Percentiles rank a stretch among this genome's conserved stretches.
These are phyloP conservation scores for Anorthoa munda DNA, from an alignment of 2,888 invertebrate genomes.

Conservation along the genomic window DNA sequence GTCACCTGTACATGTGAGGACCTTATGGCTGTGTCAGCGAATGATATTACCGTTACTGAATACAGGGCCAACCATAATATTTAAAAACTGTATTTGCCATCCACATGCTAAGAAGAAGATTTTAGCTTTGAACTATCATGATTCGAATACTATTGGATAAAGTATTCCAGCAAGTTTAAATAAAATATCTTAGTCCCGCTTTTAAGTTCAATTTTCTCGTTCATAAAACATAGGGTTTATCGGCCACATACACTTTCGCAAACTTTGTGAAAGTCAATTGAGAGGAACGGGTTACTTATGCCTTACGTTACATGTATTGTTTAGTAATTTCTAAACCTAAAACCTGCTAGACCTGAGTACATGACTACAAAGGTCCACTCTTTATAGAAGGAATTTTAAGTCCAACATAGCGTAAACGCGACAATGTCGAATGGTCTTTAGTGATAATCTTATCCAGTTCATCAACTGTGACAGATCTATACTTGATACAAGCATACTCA, in stretches of 20 bases:
- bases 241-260: slow-evolving; percentile 27
- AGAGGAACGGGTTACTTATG: slow-evolving; percentile 24
- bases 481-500: slow-evolving; percentile 42
- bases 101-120: too few relatives aligned
- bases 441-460: slow-evolving; percentile 24
- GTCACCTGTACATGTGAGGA: too few relatives aligned
- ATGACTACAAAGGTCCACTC: slow-evolving; percentile 25
- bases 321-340: slow-evolving; percentile 18
- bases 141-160: neutral
- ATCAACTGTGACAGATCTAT: slow-evolving; percentile 25
- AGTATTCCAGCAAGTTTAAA: neutral
- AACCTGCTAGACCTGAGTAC: slow-evolving; percentile 11
- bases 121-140: neutral
- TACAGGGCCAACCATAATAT: too few relatives aligned
- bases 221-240: slow-evolving; percentile 44
- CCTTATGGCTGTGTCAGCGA: too few relatives aligned
- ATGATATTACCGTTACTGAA: too few relatives aligned
- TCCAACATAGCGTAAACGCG: slow-evolving; percentile 6
- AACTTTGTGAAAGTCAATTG: slow-evolving; percentile 38
- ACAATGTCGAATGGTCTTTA: slow-evolving; percentile 5
- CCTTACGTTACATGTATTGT: slow-evolving; percentile 22
- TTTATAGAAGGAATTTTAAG: slow-evolving; percentile 17
- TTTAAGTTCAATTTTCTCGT: slow-evolving; percentile 46
- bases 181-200: neutral
- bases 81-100: too few relatives aligned